A percentile compares a stretch with the other conserved stretches of the same genome.
phyloP scores from a whole-genome alignment of 1,140 invertebrate species.

The Campodea augens region DNA sequence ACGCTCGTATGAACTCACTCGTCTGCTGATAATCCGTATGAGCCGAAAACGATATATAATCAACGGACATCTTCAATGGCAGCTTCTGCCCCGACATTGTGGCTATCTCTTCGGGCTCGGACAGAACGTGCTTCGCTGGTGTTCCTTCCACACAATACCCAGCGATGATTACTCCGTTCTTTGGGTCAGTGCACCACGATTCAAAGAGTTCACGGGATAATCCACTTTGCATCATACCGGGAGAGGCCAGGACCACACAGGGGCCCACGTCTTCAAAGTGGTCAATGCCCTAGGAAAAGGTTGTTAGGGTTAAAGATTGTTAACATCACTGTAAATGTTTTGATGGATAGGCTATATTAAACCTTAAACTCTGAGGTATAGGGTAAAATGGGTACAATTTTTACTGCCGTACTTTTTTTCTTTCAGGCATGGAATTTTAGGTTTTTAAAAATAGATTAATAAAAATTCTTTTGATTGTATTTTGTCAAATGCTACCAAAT shows the following conservation, averaged over 20 bases:
- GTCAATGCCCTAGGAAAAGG: constrained; percentile 64
- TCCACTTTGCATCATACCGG: constrained; percentile 99
- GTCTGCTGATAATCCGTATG: constrained; percentile 99
- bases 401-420: too few species aligned
- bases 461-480: too few species aligned
- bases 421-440: too few species aligned
- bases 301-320: neutral
- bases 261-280: constrained; percentile 99
- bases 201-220: constrained; percentile 94
- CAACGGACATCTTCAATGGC: constrained; percentile 90
- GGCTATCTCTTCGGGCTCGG: constrained; percentile 93
- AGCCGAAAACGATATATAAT: constrained; percentile 98
- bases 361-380: too few species aligned
- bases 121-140: constrained; percentile 87
- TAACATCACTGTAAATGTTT: neutral
- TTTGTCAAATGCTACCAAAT: too few species aligned
- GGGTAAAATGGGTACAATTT: too few species aligned
- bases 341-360: too few species aligned
- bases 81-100: constrained; percentile 90
- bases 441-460: too few species aligned
- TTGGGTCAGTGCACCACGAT: constrained; percentile 92
- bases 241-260: constrained; percentile 96
- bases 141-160: constrained; percentile 99
- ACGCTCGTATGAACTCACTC: constrained; percentile 81
- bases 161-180: constrained; percentile 96